Evolutionary conservation across 2,113 vertebrate species (phyloP), one percentile per base, ranked within the genome.

Genomic region (Pterocles burchelli): DNA sequence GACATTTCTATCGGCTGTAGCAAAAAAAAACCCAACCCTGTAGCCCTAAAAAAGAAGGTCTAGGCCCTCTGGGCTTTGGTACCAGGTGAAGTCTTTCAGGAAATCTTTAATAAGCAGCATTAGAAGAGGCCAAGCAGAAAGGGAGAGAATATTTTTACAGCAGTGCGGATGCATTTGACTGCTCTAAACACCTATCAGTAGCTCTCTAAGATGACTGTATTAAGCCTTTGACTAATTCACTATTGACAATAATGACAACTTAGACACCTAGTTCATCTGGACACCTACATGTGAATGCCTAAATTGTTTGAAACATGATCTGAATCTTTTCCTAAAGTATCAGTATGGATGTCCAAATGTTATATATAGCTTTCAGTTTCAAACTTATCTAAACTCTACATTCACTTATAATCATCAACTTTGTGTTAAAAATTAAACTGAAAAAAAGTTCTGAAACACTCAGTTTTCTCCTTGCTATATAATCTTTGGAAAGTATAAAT

Each of bases 1-100:
- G 8, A n/a, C 0, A 36, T 51, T 77, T 73, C 18, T 85, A 31
- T 48, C 66, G 10, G 3, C 5, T 36, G 33, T 46, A 9, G 9
- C 5, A 54, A 51, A 59, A 55, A 48, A 61, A 34, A 4, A 2
- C 29, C 17, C 19, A 1, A 6, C 0, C 7, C 13, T 22, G 9
- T n/a, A 66, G 9, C 13, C 19, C 41, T 66, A 38, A 57, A 82
- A 61, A 21, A 2, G 21, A 78, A 85, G 14, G 8, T 4, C 17
- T 61, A 17, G 22, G 57, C 20, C 7, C 29, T 65, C 34, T 66
- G 20, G 26, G 17, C 17, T 85, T 90, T 68, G 28, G 26, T 68
- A 22, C 13, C 9, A 31, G 33, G 10, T 63, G 54, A 72, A 38
- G 3, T 34, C 36, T 62, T 72, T 26, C 15, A 67, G 52, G 58